phyloP scores from a whole-genome alignment of 2,888 invertebrate species.

The Ectemnius cavifrons region DNA sequence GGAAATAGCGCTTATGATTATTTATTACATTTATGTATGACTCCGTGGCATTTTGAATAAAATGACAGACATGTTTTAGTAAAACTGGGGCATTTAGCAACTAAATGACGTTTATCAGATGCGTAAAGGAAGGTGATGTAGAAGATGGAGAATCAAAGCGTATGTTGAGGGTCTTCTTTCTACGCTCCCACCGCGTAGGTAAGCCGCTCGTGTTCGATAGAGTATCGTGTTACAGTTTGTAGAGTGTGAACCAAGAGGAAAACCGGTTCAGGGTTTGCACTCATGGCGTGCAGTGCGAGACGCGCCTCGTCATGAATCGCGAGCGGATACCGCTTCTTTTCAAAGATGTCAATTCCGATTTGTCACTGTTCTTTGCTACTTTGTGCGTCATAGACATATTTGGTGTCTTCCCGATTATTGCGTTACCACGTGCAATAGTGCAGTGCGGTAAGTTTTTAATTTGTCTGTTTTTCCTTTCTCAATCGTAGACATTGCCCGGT shows the following conservation, averaged over 20 bases:
- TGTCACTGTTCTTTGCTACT: constrained; percentile 85
- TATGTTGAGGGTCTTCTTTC: constrained; percentile 69
- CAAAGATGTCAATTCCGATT: constrained; percentile 75
- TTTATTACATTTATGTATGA: too few relatives aligned
- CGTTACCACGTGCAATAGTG: constrained; percentile 86
- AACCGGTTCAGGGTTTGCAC: constrained; percentile 65
- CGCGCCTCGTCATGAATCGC: constrained; percentile 62
- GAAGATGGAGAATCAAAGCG: constrained; percentile 19
- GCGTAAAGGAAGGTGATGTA: background rate
- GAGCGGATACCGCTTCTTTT: constrained; percentile 66
- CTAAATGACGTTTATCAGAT: too few relatives aligned
- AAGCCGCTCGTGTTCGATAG: constrained; percentile 57
- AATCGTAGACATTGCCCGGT: background rate
- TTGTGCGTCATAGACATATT: constrained; percentile 90
- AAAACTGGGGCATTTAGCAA: too few relatives aligned
- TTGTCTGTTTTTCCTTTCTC: background rate
- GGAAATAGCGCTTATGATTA: too few relatives aligned
- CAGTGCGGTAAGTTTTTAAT: constrained; percentile 82
- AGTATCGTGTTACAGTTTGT: constrained; percentile 62
- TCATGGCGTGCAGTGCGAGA: constrained; percentile 30
- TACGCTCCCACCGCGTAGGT: constrained; percentile 42
- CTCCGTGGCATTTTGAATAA: too few relatives aligned
- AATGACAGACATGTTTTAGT: too few relatives aligned
- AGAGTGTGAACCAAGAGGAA: constrained; percentile 32
- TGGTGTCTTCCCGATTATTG: constrained; percentile 90